Conservation (phyloP, 2,797 vertebrate genomes). For the Sciurus vulgaris region DNA sequence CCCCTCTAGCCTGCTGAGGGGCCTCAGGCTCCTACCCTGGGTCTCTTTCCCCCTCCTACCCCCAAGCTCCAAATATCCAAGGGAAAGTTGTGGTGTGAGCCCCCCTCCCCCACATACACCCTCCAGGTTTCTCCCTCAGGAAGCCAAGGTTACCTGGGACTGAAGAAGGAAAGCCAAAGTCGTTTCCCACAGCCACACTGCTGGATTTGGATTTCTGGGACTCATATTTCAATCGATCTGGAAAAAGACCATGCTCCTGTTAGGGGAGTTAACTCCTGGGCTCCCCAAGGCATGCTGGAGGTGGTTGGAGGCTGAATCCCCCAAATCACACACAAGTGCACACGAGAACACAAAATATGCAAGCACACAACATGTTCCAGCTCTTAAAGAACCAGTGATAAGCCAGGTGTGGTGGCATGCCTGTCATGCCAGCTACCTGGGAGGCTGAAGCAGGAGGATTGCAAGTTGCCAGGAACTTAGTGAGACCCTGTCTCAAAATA, state of each 20-base stretch:
- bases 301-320: background rate
- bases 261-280: background rate
- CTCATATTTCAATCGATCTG: slow-evolving; percentile 99
- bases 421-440: background rate
- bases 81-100: background rate
- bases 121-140: background rate
- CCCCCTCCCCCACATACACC: background rate
- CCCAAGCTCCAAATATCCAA: background rate
- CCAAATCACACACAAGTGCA: background rate
- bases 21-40: background rate
- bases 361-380: background rate
- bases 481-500: background rate
- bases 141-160: slow-evolving; percentile 85
- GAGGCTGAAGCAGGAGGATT: background rate
- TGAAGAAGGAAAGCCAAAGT: slow-evolving; percentile 84
- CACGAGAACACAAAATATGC: background rate
- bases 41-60: background rate
- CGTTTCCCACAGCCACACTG: slow-evolving; percentile 89
- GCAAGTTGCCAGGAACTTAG: background rate
- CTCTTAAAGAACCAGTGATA: background rate
- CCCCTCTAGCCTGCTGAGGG: background rate
- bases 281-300: background rate
- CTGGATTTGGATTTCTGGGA: slow-evolving; percentile 96
- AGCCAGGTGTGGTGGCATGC: background rate
- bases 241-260: slow-evolving; percentile 84